These are phyloP conservation scores for Cardiocondyla obscurior DNA, from an alignment of 1,140 invertebrate species.

Conservation along the genomic window DNA sequence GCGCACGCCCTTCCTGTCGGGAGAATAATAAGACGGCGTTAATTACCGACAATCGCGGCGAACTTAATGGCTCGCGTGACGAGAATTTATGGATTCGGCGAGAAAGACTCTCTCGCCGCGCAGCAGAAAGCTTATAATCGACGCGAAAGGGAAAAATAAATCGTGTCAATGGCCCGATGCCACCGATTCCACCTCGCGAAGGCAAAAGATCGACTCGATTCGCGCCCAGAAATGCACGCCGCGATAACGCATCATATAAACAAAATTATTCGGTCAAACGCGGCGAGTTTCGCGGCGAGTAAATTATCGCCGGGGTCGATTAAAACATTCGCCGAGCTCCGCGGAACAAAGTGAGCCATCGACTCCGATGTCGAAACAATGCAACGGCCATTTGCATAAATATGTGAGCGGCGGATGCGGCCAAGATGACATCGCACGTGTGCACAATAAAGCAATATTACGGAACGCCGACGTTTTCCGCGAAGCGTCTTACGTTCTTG, in stretches of 20 bases:
- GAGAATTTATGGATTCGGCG: conserved; percentile 46
- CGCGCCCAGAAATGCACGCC: not conserved
- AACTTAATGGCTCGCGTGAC: conserved; percentile 15
- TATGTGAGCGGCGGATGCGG: conserved; percentile 59
- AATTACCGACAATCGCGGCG: conserved; percentile 45
- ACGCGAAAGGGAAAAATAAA: conserved; percentile 16
- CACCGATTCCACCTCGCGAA: not conserved
- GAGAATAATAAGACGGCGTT: conserved; percentile 53
- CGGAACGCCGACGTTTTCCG: not conserved
- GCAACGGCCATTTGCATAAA: conserved; percentile 74
- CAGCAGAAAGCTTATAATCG: not conserved
- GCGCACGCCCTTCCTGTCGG: not conserved
- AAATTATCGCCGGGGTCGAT: conserved; percentile 68
- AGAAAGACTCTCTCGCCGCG: conserved; percentile 13
- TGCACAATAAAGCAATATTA: not conserved
- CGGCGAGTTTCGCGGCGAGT: conserved; percentile 22
- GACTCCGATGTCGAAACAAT: conserved; percentile 69
- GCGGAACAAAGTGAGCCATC: conserved; percentile 19
- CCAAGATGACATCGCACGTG: conserved; percentile 16
- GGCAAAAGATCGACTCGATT: not conserved
- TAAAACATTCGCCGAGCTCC: conserved; percentile 63
- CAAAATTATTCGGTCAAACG: not conserved
- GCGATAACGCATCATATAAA: not conserved
- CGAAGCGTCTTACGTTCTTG: conserved; percentile 12
- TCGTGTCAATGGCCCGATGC: not conserved